Percentiles rank a stretch among this genome's conserved stretches.
phyloP scores from a whole-genome alignment of 2,113 vertebrate species.

The Ariopsis seemanni region DNA sequence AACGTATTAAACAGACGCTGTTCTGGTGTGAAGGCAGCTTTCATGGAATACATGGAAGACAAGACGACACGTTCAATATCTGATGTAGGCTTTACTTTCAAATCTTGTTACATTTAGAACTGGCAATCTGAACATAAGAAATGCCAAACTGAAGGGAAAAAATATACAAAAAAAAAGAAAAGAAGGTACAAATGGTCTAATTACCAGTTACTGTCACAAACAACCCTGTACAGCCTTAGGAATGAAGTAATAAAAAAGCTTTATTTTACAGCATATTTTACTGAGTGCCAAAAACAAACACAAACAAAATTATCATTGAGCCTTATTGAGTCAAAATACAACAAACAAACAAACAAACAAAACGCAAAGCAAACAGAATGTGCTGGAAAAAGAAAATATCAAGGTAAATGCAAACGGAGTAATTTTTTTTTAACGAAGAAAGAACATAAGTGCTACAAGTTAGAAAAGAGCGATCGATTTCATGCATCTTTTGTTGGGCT shows the following conservation, averaged over 20 bases:
- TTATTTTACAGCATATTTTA: conserved; percentile 94
- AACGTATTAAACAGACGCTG: neutral
- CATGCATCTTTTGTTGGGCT: conserved; percentile 89
- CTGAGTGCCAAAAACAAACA: conserved; percentile 79
- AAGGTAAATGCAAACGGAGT: conserved; percentile 73
- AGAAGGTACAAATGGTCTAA: conserved; percentile 80
- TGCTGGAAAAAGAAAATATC: conserved; percentile 72
- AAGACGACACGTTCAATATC: conserved; percentile 66
- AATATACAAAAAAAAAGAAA: conserved; percentile 72
- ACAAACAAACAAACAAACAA: conserved; percentile 76
- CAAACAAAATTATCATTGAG: conserved; percentile 73
- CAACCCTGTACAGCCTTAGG: conserved; percentile 99
- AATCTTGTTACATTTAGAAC: conserved; percentile 99
- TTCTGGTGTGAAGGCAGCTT: neutral
- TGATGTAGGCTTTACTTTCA: conserved; percentile 99
- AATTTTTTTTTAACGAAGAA: conserved; percentile 63
- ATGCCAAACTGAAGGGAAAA: conserved; percentile 70
- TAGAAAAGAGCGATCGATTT: conserved; percentile 66
- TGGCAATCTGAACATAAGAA: conserved; percentile 95
- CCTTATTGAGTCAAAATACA: conserved; percentile 78
- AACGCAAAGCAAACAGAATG: conserved; percentile 74
- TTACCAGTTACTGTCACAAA: conserved; percentile 98
- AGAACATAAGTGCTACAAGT: conserved; percentile 71
- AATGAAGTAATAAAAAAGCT: conserved; percentile 94
- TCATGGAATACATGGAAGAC: conserved; percentile 35